Conservation (phyloP, 1,140 invertebrate genomes). For the Hypothenemus hampei region DNA sequence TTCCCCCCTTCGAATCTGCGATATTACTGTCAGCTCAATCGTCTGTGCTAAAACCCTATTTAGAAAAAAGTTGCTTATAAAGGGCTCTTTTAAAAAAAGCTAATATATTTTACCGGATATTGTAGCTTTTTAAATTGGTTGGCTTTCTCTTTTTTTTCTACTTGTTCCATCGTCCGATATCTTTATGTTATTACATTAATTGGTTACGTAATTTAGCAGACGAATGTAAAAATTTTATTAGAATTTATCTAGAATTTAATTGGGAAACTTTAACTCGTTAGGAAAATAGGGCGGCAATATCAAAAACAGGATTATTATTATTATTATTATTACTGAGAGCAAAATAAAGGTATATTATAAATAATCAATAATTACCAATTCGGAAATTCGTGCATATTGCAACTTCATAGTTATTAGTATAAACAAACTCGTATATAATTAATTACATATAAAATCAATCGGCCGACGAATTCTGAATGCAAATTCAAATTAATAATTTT, state of each 20-base stretch:
- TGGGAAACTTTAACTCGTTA: no score
- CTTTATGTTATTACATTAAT: neutral
- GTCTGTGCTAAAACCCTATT: slow-evolving; percentile 28
- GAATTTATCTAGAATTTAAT: no score
- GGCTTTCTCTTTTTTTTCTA: neutral
- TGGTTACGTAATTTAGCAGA: neutral
- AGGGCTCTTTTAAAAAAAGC: slow-evolving; percentile 14
- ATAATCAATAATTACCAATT: slow-evolving; percentile 22
- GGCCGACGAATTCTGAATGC: slow-evolving; percentile 16
- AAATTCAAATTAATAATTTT: slow-evolving; percentile 18
- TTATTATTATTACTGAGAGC: neutral
- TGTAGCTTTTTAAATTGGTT: slow-evolving; percentile 18
- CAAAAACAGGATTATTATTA: no score
- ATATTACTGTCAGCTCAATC: slow-evolving; percentile 27
- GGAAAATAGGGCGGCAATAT: no score
- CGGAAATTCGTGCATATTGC: slow-evolving; percentile 16
- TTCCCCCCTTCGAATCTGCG: slow-evolving; percentile 14
- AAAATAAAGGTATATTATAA: slow-evolving; percentile 3
- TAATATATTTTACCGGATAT: slow-evolving; percentile 15
- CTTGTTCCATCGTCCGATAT: neutral
- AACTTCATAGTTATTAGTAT: slow-evolving; percentile 16
- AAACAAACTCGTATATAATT: slow-evolving; percentile 20
- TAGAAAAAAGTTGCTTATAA: slow-evolving; percentile 28
- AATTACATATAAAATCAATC: slow-evolving; percentile 24
- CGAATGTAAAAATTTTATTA: no score